Base-by-base conservation (phyloP, 2,888 invertebrate species). In the Xestobium rufovillosum region DNA sequence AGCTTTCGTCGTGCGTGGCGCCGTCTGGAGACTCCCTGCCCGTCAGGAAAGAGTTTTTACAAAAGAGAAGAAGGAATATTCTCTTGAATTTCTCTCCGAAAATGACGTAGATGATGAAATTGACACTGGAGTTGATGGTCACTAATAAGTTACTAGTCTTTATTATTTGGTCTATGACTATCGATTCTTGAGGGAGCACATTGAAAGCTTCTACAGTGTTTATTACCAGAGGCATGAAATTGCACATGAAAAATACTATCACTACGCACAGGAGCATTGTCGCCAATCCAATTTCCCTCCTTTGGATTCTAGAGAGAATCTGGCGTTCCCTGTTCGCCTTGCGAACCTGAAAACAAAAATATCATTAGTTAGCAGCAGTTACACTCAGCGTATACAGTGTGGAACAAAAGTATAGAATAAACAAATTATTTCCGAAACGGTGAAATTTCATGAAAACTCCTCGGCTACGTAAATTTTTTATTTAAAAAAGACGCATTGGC, bases 41-140 rank as follows among this genome's bases (percentile, higher is more conserved):
- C 38, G 75, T 69, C 2, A 32, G 28, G 6, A 10, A 8, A 17
- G 53, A 43, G 35, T 59, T 57, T 41, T 72, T 49, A 39, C 60
- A 60, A 38, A 60, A 60, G 25, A 60, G 39, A 16, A 57, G 47
- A 30, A 64, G 44, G 64, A 91, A 89, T 47, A 91, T 78, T 43
- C 86, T 73, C 61, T 90, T 87, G 69, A 96, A 96, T 64, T 96
- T 95, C 63, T 95, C 90, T 1, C 96, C 96, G 64, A 96, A 95
- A 48, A 94, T 94, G 48, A 95, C 94, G 70, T 97, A 97, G 53
- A 97, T 92, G 47, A 97, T 80, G 65, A 97, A 96, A 69, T 97
- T 97, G 44, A 95, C 89, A 59, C 94, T 92, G 58, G 94, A 94
- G 71, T 97, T 97, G 62, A 96, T 81, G 45, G 92, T 95, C 38